Evolutionary conservation across 2,888 invertebrate genomes (phyloP).

Genomic region (Steromphala cineraria): DNA sequence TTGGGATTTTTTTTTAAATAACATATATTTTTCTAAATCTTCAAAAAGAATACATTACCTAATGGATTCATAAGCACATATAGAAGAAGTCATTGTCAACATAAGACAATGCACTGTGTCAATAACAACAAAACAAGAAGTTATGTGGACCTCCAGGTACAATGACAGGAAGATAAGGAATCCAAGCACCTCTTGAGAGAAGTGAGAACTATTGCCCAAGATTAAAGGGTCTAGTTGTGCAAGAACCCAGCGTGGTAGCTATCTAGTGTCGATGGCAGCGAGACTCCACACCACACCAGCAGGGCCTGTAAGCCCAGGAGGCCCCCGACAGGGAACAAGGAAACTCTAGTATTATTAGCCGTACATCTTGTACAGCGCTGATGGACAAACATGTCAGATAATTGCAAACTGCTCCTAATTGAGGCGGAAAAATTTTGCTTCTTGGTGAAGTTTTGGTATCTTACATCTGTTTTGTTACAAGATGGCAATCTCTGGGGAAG

Average conservation of each 20-base stretch:
- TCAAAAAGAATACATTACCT: not conserved
- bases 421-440: constrained; percentile 16
- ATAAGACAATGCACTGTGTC: too few relatives aligned
- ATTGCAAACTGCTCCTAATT: constrained; percentile 21
- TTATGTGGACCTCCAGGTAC: too few relatives aligned
- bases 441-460: constrained; percentile 11
- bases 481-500: constrained; percentile 12
- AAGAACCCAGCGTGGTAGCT: not conserved
- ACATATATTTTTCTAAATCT: too few relatives aligned
- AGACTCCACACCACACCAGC: not conserved
- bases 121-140: too few relatives aligned
- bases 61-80: too few relatives aligned
- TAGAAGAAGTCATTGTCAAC: too few relatives aligned
- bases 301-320: not conserved
- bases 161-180: not conserved
- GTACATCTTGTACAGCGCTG: constrained; percentile 9
- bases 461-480: constrained; percentile 19
- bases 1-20: too few relatives aligned
- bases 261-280: not conserved
- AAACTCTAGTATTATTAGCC: constrained; percentile 17
- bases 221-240: not conserved
- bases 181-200: too few relatives aligned
- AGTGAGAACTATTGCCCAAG: not conserved
- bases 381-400: constrained; percentile 22
- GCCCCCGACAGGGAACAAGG: not conserved